A percentile compares a stretch with the other conserved stretches of the same genome.
phyloP scores from a whole-genome alignment of 2,113 vertebrate species.

The Neogobius melanostomus region DNA sequence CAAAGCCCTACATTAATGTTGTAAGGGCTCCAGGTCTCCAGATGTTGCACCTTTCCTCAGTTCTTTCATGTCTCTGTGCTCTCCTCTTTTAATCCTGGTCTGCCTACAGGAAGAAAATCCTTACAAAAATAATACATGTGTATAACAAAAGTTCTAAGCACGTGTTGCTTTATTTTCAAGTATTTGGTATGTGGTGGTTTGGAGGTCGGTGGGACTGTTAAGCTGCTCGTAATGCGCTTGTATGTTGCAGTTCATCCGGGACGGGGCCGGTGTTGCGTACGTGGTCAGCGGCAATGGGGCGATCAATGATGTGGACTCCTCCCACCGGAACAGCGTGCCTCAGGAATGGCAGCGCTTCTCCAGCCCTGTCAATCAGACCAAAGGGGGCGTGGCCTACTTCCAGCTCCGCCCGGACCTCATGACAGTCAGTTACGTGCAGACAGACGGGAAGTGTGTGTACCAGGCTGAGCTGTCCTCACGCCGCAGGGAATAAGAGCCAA shows the following conservation, averaged over 20 bases:
- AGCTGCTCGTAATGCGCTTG: not conserved
- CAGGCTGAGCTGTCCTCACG: conserved; percentile 49
- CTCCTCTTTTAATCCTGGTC: too few relatives aligned
- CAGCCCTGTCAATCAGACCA: conserved; percentile 63
- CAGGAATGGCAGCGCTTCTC: conserved; percentile 70
- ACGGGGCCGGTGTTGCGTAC: conserved; percentile 65
- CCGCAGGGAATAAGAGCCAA: not conserved
- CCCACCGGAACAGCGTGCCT: conserved; percentile 54
- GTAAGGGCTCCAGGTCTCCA: too few relatives aligned
- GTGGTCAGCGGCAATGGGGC: conserved; percentile 70
- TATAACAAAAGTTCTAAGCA: too few relatives aligned
- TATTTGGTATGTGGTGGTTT: too few relatives aligned
- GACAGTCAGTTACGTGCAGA: conserved; percentile 60
- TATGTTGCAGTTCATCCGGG: conserved; percentile 66
- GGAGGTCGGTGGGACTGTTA: too few relatives aligned
- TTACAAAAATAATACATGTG: too few relatives aligned
- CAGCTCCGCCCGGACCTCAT: conserved; percentile 53
- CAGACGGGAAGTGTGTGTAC: conserved; percentile 69
- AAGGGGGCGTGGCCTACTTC: conserved; percentile 64
- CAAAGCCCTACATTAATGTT: too few relatives aligned
- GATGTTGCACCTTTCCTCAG: too few relatives aligned
- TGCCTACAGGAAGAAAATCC: too few relatives aligned
- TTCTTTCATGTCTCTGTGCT: too few relatives aligned
- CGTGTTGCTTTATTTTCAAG: too few relatives aligned
- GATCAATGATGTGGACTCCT: conserved; percentile 29